Evolutionary conservation across 2,888 invertebrate genomes (phyloP), one percentile per base, ranked within the genome.

Genomic region (Cephalotes varians): DNA sequence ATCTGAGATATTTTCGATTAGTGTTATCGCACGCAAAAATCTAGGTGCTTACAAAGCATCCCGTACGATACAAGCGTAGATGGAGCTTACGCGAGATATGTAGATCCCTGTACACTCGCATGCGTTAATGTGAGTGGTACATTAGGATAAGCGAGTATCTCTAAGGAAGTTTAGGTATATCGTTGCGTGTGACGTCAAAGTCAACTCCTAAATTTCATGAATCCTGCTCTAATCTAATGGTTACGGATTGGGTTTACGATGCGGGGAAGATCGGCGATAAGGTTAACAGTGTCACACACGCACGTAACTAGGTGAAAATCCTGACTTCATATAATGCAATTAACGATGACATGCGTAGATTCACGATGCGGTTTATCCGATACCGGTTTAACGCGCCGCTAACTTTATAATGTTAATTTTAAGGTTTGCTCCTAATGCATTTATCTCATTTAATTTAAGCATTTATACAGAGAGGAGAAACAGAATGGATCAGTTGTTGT

Each of bases 191-290:
- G 82, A 84, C 73, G 40, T 47, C 76, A 40, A 64, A 67, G 60
- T 49, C 60, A 79, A 82, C 65, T 81, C 67, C 9, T n/a, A 79
- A 85, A 86, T 85, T 85, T 85, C 84, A 64, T 72, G 82, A 81
- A 44, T 72, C 28, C 81, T 40, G 56, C 37, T 56, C 58, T 60
- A 60, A 83, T 82, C 83, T 82, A 87, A 82, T 83, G 79, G 56
- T 83, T 84, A 82, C 80, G 84, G 84, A 90, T 86, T 79, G 80
- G 65, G 80, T 86, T 89, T 88, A 82, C 82, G 85, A 72, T 76
- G 54, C 58, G 10, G 44, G 10, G 64, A 58, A 82, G 74, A 64
- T 83, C 72, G 58, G 47, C 40, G 62, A 87, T 76, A 76, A 47
- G 44, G 74, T 65, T 40, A 67, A 54, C 40, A 47, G 54, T 49